Evolutionary conservation across 2,797 vertebrate species (phyloP), one percentile per base, ranked within the genome.

Genomic region (Menidia menidia): DNA sequence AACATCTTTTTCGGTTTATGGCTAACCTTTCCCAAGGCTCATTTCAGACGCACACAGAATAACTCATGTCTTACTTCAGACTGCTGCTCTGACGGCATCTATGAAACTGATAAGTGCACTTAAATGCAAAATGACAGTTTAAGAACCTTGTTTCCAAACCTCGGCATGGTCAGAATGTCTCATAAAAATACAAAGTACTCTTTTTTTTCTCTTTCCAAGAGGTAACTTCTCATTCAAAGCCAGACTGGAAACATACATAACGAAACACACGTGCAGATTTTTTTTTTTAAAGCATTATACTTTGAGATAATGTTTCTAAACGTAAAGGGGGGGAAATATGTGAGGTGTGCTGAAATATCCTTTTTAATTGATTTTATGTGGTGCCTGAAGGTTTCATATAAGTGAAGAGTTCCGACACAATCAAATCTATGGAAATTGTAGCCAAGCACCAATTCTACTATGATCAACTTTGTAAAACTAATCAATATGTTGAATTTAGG

Each of bases 41-140:
- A 70, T 88, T 92, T 92, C 62, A 84, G 80, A 81, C 80, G 41
- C 83, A 61, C 68, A 68, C 54, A 67, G 65, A 88, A 89, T 91
- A 92, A 89, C 79, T 90, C 87, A 82, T 67, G 84, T 88, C 82
- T 83, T 71, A 70, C 80, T 83, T 48, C 39, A 70, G 75, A 81
- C 69, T 64, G 89, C 79, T 66, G 80, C 86, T 87, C 88, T 87
- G 83, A 90, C 84, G 75, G 90, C 73, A 41, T 77, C 77, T 82
- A 83, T 89, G 88, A 91, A 90, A 92, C 85, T 91, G 84, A 91
- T 91, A 89, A 85, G 87, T 82, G 85, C 84, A 77, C 84, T 89
- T 86, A 89, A 92, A 93, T 84, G 82, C 73, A 82, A 92, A 93
- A 92, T 88, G 91, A 90, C 89, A 87, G 85, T 90, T 92, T 92